Conservation (phyloP, 2,113 vertebrate species). For the Corythornis vintsioides region DNA sequence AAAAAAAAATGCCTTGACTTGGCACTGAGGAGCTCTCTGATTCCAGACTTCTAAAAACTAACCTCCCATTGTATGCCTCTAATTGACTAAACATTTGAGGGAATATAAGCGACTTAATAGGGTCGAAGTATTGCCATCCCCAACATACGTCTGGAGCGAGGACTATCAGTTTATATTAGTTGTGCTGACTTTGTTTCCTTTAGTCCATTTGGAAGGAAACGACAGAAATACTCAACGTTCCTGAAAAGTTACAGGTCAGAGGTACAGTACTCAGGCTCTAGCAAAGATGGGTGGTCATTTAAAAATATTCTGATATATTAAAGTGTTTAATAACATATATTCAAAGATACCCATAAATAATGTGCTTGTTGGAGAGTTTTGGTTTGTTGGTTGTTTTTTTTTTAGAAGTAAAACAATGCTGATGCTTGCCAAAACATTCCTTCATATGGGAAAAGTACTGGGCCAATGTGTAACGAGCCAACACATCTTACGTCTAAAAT, state of each 20-base stretch:
- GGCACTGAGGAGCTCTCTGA: background rate
- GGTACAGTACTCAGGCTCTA: background rate
- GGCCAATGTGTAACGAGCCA: background rate
- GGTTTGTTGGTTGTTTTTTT: background rate
- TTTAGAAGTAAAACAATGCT: background rate
- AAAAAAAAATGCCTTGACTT: background rate
- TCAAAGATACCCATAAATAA: conserved; percentile 31
- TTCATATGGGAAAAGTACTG: conserved; percentile 19
- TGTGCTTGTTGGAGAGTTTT: background rate
- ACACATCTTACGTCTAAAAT: background rate
- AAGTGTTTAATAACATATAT: conserved; percentile 12
- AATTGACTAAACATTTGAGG: background rate
- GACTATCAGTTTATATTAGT: background rate
- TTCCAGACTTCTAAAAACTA: background rate
- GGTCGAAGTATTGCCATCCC: background rate
- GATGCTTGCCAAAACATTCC: conserved; percentile 35
- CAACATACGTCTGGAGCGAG: background rate
- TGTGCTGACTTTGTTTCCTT: background rate
- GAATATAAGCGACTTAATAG: background rate
- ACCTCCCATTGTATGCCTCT: background rate
- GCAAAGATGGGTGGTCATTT: conserved; percentile 20
- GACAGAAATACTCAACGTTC: background rate
- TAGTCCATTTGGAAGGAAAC: background rate
- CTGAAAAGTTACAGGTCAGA: background rate
- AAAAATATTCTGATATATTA: background rate